These are phyloP conservation scores for Ophthalmotilapia sp. DNA, from an alignment of 2,113 vertebrate genomes.

Conservation along the genomic window DNA sequence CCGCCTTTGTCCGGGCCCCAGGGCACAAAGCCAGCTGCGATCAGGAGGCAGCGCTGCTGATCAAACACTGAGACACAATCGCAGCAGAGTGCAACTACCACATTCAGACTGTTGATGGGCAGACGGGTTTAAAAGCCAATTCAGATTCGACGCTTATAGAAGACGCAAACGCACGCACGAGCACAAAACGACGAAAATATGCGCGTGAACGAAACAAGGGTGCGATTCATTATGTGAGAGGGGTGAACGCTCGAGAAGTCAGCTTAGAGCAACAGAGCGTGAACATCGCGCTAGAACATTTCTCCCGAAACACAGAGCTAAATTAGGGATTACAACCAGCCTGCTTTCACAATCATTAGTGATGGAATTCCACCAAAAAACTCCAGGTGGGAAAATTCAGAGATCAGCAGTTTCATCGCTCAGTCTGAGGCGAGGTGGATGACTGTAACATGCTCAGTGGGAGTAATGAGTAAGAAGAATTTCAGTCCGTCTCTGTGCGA, in stretches of 20 bases:
- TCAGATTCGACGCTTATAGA: not conserved
- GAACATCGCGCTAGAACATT: slow-evolving; percentile 35
- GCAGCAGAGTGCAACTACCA: slow-evolving; percentile 22
- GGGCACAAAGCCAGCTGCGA: slow-evolving; percentile 51
- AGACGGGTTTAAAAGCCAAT: not conserved
- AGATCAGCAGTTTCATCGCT: not conserved
- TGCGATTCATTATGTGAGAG: slow-evolving; percentile 32
- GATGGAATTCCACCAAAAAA: not conserved
- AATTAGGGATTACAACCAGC: slow-evolving; percentile 47
- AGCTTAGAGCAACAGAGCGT: slow-evolving; percentile 51
- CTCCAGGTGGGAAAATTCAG: not conserved
- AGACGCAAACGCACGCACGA: not conserved
- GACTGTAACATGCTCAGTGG: not conserved
- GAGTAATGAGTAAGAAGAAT: not conserved
- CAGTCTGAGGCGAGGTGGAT: not conserved
- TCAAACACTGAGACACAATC: slow-evolving; percentile 45
- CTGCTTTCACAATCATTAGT: slow-evolving; percentile 19
- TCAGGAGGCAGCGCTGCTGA: slow-evolving; percentile 42
- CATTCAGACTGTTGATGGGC: slow-evolving; percentile 16
- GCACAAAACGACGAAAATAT: not conserved
- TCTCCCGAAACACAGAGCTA: slow-evolving; percentile 37
- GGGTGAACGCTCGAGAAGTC: slow-evolving; percentile 17
- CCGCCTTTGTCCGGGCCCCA: slow-evolving; percentile 43
- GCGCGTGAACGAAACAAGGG: not conserved
- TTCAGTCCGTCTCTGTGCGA: not conserved